These are phyloP conservation scores for Centrocercus urophasianus DNA, from an alignment of 2,113 vertebrate genomes.

Conservation along the genomic window DNA sequence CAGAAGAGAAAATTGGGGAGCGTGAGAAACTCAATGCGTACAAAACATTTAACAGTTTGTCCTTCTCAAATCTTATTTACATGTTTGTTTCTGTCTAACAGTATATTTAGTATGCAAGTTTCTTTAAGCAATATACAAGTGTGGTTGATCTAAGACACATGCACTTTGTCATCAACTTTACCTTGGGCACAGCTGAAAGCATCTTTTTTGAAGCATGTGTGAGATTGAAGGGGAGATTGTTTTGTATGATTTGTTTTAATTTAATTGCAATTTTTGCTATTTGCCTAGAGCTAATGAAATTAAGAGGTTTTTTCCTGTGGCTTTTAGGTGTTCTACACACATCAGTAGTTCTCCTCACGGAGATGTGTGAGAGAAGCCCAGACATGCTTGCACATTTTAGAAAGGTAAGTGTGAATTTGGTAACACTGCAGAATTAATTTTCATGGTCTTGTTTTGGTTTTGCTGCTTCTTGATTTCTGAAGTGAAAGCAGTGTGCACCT, in stretches of 20 bases:
- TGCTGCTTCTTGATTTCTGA: neutral
- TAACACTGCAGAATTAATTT: neutral
- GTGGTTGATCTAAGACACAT: neutral
- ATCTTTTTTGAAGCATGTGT: neutral
- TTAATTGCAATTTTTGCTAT: neutral
- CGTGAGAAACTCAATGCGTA: neutral
- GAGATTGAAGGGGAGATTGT: neutral
- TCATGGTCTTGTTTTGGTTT: neutral
- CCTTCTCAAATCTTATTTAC: neutral
- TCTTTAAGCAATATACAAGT: neutral
- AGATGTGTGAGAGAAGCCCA: constrained; percentile 99
- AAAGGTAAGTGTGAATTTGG: constrained; percentile 84
- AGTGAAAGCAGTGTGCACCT: neutral
- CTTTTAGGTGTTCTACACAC: constrained; percentile 95
- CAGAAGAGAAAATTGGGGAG: neutral
- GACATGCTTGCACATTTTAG: constrained; percentile 98
- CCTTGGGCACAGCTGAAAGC: neutral
- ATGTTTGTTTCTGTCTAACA: neutral
- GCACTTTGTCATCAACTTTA: neutral
- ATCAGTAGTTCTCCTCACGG: constrained; percentile 97
- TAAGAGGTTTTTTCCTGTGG: neutral
- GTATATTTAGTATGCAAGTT: neutral
- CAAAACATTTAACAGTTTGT: neutral
- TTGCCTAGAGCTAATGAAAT: neutral
- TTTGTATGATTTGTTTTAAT: neutral